phyloP scores from a whole-genome alignment of 1,140 invertebrate species.

The Asobara japonica region DNA sequence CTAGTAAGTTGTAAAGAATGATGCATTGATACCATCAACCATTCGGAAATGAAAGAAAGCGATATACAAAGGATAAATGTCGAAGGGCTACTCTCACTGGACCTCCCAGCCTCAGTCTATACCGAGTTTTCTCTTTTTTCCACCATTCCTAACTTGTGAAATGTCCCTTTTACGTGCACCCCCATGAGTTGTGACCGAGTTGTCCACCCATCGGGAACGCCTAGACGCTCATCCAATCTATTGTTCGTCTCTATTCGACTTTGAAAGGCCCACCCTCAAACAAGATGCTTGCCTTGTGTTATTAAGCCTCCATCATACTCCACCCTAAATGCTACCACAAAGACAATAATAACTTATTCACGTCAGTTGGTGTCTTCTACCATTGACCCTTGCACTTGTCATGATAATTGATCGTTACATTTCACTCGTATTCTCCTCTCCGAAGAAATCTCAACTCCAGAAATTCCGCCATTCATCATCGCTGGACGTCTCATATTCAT shows the following conservation, averaged over 20 bases:
- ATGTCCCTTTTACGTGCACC: not conserved
- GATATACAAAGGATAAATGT: conserved; percentile 43
- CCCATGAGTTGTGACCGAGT: conserved; percentile 39
- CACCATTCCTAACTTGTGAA: not conserved
- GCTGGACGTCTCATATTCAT: not conserved
- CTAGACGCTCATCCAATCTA: conserved; percentile 35
- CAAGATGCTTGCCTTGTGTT: conserved; percentile 24
- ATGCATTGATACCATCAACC: conserved; percentile 51
- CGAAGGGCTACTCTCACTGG: conserved; percentile 36
- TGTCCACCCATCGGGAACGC: conserved; percentile 52
- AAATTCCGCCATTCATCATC: not conserved
- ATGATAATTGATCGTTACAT: conserved; percentile 13
- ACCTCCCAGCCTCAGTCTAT: conserved; percentile 50
- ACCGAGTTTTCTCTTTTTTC: not conserved
- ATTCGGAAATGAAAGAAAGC: conserved; percentile 12
- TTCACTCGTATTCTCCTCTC: not conserved
- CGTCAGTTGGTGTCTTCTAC: conserved; percentile 1
- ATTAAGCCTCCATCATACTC: conserved; percentile 29
- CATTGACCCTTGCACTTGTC: not conserved
- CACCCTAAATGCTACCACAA: conserved; percentile 5
- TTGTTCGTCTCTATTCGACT: conserved; percentile 22
- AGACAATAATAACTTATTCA: conserved; percentile 20
- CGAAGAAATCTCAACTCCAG: not conserved
- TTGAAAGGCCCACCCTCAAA: conserved; percentile 28
- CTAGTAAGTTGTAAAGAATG: conserved; percentile 61